Conservation (phyloP, 1,140 invertebrate genomes). For the Papilio glaucus region DNA sequence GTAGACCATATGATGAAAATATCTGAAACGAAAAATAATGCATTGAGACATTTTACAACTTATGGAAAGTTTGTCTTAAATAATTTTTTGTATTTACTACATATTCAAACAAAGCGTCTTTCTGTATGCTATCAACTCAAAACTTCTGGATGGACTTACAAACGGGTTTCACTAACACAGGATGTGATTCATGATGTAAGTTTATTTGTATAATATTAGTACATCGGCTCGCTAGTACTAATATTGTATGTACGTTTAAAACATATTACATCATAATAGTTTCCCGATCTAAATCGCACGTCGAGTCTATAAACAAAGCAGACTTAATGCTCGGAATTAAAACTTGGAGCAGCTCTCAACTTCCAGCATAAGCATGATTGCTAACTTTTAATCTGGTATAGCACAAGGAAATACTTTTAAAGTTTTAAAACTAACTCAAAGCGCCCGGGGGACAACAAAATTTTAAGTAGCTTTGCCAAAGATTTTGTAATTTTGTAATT, state of each 20-base stretch:
- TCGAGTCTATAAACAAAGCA: slow-evolving; percentile 25
- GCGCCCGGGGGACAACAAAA: slow-evolving; percentile 31
- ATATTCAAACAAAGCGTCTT: no score
- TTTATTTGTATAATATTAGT: no score
- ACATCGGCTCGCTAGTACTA: no score
- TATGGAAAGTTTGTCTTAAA: no score
- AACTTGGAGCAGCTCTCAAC: slow-evolving; percentile 26
- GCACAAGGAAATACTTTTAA: slow-evolving; percentile 36
- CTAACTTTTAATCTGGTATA: slow-evolving; percentile 36
- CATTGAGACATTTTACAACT: background rate
- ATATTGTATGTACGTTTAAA: no score
- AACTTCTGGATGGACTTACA: no score
- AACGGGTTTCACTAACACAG: no score
- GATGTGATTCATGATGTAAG: no score
- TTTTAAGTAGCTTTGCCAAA: slow-evolving; percentile 24
- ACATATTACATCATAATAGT: background rate
- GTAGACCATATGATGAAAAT: slow-evolving; percentile 84
- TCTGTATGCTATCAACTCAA: no score
- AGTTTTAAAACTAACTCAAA: slow-evolving; percentile 27
- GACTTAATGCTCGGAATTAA: slow-evolving; percentile 17
- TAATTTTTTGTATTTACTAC: no score
- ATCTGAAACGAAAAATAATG: slow-evolving; percentile 64
- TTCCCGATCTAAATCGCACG: background rate
- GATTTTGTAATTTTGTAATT: slow-evolving; percentile 22
- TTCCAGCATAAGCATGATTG: slow-evolving; percentile 28